Evolutionary conservation across 1,140 invertebrate species (phyloP).

Genomic region (Phymastichus coffea): DNA sequence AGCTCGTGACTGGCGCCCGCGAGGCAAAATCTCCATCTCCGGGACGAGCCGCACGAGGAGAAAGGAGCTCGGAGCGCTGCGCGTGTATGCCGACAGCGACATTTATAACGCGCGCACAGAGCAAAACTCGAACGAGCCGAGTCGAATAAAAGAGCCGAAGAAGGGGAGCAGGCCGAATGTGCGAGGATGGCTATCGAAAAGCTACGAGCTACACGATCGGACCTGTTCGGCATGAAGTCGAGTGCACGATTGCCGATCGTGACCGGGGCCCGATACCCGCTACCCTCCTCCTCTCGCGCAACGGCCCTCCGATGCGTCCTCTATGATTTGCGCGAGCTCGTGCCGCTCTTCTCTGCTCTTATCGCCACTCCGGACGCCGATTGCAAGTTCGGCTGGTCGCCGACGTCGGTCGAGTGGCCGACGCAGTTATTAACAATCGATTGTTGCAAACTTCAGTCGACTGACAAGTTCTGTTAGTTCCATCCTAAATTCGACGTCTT

Average conservation of each 20-base stretch:
- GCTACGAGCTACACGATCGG: background rate
- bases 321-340: conserved; percentile 14
- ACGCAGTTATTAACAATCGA: no score
- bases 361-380: background rate
- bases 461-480: no score
- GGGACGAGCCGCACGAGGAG: no score
- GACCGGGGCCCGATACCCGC: conserved; percentile 34
- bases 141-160: background rate
- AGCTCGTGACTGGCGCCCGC: conserved; percentile 19
- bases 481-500: no score
- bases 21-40: no score
- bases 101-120: background rate
- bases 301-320: background rate
- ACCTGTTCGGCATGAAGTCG: conserved; percentile 20
- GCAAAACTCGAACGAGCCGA: background rate
- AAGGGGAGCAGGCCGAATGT: background rate
- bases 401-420: conserved; percentile 6
- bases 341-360: background rate
- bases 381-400: no score
- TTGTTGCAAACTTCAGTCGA: no score
- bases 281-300: conserved; percentile 5
- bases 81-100: no score
- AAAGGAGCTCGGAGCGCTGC: no score
- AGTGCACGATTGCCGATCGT: conserved; percentile 37
- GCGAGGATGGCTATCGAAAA: conserved; percentile 2